Base-by-base conservation (phyloP, 2,888 invertebrate species). In the Tupiocoris notatus region DNA sequence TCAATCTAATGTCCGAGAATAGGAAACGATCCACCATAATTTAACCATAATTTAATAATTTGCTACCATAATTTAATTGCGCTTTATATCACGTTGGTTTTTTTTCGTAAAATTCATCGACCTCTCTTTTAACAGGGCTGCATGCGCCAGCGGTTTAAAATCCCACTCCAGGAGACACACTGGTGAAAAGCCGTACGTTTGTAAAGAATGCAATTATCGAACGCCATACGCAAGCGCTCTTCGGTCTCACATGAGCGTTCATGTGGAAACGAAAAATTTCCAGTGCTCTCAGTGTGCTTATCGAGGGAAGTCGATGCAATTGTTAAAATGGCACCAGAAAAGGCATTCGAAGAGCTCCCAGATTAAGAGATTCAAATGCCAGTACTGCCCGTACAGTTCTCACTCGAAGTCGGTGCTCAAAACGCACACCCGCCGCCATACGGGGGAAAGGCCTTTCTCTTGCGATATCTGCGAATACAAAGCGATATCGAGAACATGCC, bases 141-240 rank as follows among this genome's bases (percentile, higher is more conserved):
- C 59, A 3, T 20, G 20, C 17, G 6, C 6, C 20, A 59, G 59
- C 21, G 16, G 21, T 20, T 16, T 73, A 1, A 73, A 18, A 16
- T 54, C 63, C n/a, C 73, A 75, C 18, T 24, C 65, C 18, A 16
- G 75, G 22, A 18, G 20, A 7, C 75, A 75, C 58, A 75, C 75
- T 1, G 75, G 75, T 1, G 64, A 75, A 24, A 18, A 23, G 0
- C 75, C 75, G 3, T 75, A 56, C 22, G 9, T 22, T 17, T 75
- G 75, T 39, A 25, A n/a, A 16, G 12, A 61, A 2, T 71, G 71
- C 18, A 17, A 61, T 24, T 71, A 59, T 25, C 25, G 39, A 39
- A 20, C n/a, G n/a, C n/a, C n/a, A n/a, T n/a, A n/a, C n/a, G n/a
- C n/a, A n/a, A n/a, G n/a, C n/a, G n/a, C n/a, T n/a, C n/a, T n/a